Percentiles rank a stretch among this genome's conserved stretches.
These are phyloP conservation scores for Xestia xanthographa DNA, from an alignment of 2,888 invertebrate species.

Conservation along the genomic window DNA sequence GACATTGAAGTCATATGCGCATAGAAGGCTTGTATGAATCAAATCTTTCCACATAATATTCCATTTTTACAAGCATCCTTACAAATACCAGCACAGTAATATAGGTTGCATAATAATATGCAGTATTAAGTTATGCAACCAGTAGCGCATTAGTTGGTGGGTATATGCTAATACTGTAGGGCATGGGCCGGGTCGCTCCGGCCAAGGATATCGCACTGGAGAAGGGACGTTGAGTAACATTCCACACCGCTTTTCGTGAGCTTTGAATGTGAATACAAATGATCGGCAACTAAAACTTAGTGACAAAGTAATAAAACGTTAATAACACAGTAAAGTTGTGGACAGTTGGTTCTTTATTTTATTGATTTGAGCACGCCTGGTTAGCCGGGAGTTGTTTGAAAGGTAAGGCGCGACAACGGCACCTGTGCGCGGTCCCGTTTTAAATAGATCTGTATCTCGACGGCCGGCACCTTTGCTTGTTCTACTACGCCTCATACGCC, in stretches of 20 bases:
- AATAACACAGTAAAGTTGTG: conserved; percentile 7
- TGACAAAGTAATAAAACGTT: conserved; percentile 32
- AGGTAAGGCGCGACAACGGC: conserved; percentile 35
- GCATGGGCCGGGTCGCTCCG: conserved; percentile 70
- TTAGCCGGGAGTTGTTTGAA: conserved; percentile 34
- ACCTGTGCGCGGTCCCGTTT: conserved; percentile 54
- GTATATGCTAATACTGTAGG: conserved; percentile 74
- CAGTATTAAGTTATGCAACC: conserved; percentile 63
- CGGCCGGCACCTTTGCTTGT: conserved; percentile 45
- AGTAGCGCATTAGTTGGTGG: conserved; percentile 64
- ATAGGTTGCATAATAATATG: conserved; percentile 58
- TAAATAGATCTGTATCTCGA: conserved; percentile 53
- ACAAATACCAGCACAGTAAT: conserved; percentile 40
- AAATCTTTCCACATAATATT: conserved; percentile 1
- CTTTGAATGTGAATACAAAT: conserved; percentile 62
- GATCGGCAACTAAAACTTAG: conserved; percentile 29
- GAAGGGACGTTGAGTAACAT: conserved; percentile 78
- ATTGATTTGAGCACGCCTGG: conserved; percentile 49
- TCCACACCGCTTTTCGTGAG: conserved; percentile 71
- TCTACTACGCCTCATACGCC: conserved; percentile 26
- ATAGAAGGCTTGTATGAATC: not conserved
- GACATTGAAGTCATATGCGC: not conserved
- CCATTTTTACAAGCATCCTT: conserved; percentile 27
- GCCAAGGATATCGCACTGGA: conserved; percentile 76
- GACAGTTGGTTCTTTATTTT: conserved; percentile 45